Conservation (phyloP, 2,797 vertebrate genomes). For the Echeneis naucrates region DNA sequence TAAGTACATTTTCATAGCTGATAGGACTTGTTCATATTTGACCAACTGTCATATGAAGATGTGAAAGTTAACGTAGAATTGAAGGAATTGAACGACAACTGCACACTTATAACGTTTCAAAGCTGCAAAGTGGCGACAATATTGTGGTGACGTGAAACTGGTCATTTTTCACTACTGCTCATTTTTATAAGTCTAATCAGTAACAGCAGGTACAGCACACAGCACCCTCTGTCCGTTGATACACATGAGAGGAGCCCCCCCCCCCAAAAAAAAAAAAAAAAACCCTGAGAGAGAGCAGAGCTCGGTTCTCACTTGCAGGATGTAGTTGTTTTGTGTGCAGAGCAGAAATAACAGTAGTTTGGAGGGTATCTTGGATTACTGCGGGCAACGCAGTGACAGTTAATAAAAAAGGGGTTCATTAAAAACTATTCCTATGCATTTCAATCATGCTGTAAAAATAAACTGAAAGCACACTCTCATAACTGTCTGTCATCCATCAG, state of each 20-base stretch:
- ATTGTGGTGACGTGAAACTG: not conserved
- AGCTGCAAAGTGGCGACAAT: not conserved
- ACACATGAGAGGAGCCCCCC: not conserved
- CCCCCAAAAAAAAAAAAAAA: no score
- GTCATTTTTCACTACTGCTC: not conserved
- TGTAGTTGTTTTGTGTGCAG: not conserved
- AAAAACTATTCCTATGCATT: conserved; percentile 7
- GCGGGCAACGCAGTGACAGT: not conserved
- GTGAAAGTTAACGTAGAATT: not conserved
- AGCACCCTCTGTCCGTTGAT: not conserved
- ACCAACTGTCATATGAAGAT: conserved; percentile 3
- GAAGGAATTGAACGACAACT: not conserved
- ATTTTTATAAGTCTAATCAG: not conserved
- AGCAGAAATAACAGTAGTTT: not conserved
- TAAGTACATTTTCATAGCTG: not conserved
- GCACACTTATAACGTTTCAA: not conserved
- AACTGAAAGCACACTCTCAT: not conserved
- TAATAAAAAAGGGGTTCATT: not conserved
- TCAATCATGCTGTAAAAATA: not conserved
- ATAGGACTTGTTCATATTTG: not conserved
- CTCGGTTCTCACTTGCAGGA: not conserved
- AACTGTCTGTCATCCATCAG: conserved; percentile 5
- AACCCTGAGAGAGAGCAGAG: not conserved
- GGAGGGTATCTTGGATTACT: not conserved
- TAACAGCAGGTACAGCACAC: not conserved